Percentiles rank a stretch among this genome's conserved stretches.
Conservation (phyloP, 2,113 vertebrate genomes). For the Platysternon megacephalum region DNA sequence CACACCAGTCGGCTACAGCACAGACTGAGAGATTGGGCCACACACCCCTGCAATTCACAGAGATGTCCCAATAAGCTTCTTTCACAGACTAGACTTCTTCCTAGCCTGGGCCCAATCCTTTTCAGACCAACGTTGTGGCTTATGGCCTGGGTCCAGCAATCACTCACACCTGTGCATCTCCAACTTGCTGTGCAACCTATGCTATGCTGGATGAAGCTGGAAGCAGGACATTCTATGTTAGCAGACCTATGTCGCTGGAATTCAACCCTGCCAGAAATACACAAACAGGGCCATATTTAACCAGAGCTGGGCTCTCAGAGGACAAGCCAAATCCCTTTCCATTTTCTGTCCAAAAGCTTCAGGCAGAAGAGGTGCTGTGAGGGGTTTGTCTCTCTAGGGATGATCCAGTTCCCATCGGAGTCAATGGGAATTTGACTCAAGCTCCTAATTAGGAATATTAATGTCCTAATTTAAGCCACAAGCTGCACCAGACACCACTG, state of each 20-base stretch:
- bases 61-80: too few relatives aligned
- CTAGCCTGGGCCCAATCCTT: too few relatives aligned
- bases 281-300: neutral
- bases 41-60: too few relatives aligned
- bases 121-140: too few relatives aligned
- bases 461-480: too few relatives aligned
- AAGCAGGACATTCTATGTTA: fast-evolving
- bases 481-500: too few relatives aligned
- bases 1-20: too few relatives aligned
- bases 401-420: neutral
- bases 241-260: neutral
- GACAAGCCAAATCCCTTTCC: neutral
- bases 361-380: neutral
- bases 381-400: neutral
- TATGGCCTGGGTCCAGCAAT: too few relatives aligned
- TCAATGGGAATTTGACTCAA: neutral
- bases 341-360: neutral
- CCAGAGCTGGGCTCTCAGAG: neutral
- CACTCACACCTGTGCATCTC: neutral
- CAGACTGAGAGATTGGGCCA: too few relatives aligned
- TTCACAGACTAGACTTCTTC: too few relatives aligned
- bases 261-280: neutral
- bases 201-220: neutral
- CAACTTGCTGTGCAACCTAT: neutral
- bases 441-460: too few relatives aligned